Conservation (phyloP, 2,797 vertebrate species). For the Alcedo atthis region DNA sequence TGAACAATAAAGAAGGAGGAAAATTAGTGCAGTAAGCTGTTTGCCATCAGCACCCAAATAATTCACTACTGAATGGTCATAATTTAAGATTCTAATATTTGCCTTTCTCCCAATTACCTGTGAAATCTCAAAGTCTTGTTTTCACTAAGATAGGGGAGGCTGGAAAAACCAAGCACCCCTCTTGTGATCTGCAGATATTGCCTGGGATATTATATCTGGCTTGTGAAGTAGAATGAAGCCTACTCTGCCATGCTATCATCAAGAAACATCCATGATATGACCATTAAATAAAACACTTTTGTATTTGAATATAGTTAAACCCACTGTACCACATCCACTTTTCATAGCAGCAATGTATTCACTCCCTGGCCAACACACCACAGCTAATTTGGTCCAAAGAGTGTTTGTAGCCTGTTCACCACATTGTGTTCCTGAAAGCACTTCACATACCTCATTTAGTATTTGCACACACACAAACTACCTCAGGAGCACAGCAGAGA, state of each 20-base stretch:
- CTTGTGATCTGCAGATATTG: neutral
- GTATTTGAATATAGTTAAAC: neutral
- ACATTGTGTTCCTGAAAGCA: neutral
- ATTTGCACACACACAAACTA: neutral
- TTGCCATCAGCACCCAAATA: neutral
- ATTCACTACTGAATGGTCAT: neutral
- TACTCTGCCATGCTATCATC: neutral
- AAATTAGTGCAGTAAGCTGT: neutral
- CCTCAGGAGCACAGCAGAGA: neutral
- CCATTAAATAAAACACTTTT: neutral
- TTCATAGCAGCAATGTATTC: neutral
- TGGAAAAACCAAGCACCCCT: neutral
- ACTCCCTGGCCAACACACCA: neutral
- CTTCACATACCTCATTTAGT: neutral
- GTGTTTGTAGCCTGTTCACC: neutral
- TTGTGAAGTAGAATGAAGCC: neutral
- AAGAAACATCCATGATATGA: neutral
- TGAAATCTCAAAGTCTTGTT: neutral
- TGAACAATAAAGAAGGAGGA: neutral
- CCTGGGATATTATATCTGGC: neutral
- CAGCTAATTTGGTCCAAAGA: neutral
- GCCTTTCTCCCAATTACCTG: neutral
- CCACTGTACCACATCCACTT: neutral
- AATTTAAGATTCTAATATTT: neutral
- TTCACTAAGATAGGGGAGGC: neutral